Evolutionary conservation across 2,113 vertebrate genomes (phyloP).

Genomic region (Chunga burmeisteri): DNA sequence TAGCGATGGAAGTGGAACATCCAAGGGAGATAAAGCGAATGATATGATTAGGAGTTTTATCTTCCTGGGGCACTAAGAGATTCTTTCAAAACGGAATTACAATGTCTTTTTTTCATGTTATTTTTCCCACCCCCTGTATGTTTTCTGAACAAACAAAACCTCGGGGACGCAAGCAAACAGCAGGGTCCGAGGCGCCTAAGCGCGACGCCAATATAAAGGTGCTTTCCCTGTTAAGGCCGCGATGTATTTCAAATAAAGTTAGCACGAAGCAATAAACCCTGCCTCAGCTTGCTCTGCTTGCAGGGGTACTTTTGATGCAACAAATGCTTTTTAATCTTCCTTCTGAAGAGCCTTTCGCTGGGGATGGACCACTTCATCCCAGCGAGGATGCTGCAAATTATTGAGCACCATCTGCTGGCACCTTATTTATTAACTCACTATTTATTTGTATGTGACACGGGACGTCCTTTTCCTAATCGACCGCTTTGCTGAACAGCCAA

Average conservation of each 20-base stretch:
- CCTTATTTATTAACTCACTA: background rate
- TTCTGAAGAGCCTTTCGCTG: background rate
- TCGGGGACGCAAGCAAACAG: background rate
- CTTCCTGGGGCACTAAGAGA: background rate
- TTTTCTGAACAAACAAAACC: constrained; percentile 15
- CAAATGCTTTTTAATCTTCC: background rate
- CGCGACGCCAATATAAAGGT: background rate
- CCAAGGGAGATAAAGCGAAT: background rate
- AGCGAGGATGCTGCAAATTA: background rate
- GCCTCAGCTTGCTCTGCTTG: background rate
- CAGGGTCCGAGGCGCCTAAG: background rate
- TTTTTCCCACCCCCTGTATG: background rate
- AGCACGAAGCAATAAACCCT: background rate
- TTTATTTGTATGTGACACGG: rapidly evolving
- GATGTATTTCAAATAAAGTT: background rate
- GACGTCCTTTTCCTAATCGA: background rate
- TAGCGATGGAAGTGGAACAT: background rate
- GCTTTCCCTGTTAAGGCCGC: background rate
- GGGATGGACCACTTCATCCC: background rate
- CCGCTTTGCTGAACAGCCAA: background rate
- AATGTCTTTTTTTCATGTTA: background rate
- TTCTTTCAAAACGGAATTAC: background rate
- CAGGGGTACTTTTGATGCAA: background rate
- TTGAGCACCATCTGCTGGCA: constrained; percentile 52
- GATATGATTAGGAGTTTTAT: background rate